Base-by-base conservation (phyloP, 2,797 vertebrate genomes). In the Momotus momota region DNA sequence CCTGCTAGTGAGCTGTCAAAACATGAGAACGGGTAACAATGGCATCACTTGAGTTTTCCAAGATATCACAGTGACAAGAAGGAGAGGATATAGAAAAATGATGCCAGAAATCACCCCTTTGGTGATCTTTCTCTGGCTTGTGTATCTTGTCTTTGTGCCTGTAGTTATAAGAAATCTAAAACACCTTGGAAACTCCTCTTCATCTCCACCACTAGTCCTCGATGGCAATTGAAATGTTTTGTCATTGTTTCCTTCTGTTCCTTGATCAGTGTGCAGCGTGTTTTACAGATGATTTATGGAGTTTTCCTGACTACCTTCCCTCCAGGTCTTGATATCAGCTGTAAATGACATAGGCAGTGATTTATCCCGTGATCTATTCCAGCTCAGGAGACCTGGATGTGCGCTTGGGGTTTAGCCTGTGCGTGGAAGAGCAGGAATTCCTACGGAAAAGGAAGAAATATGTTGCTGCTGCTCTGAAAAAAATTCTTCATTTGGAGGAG, bases 361-460 rank as follows among this genome's bases (percentile, higher is more conserved):
- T 86, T 78, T 60, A 38, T 71, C 15, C 60, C 14, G 1, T 33
- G 93, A 40, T 66, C 13, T 79, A 0, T 78, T 95, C 54, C 89
- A 99, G 99, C 31, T 79, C 90, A 4, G 92, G 94, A 48, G 90
- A 91, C 10, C 89, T 98, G 88, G 97, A 97, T 1, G 98, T 99
- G 60, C 99, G 98, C 27, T 90, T 99, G 95, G 98, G 97, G 12
- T 98, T 97, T 40, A 97, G 94, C 61, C 96, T 98, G 86, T 98
- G 98, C 31, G 2, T 6, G 0, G 97, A 98, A 46, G 99, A 99
- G 95, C 98, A 97, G 51, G 41, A 81, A 6, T 99, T 98, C 93
- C 92, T 99, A 65, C 23, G 69, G 61, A 98, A 98, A 96, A 98
- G 99, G 96, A 98, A 97, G 95, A 96, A 90, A 90, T 82, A 98